A percentile compares a stretch with the other conserved stretches of the same genome.
Evolutionary conservation across 2,888 invertebrate genomes (phyloP).

Genomic region (Brachyopa scutellaris): DNA sequence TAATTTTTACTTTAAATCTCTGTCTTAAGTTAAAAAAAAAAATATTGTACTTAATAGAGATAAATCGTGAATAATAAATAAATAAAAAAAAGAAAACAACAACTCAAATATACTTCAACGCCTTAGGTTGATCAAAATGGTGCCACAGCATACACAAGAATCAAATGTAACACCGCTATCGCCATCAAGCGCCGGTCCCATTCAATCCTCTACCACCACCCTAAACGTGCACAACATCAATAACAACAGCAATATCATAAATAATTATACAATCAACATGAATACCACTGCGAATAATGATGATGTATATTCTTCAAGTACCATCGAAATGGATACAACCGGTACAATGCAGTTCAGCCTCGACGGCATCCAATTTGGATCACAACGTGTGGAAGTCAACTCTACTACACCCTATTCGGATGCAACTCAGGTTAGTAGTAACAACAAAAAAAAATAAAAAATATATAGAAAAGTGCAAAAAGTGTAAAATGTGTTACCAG

Average conservation of each 20-base stretch:
- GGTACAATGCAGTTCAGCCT: conserved; percentile 39
- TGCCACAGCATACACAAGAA: conserved; percentile 78
- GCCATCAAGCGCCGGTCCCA: conserved; percentile 71
- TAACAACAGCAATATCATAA: conserved; percentile 17
- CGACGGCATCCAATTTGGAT: conserved; percentile 88
- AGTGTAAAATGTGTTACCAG: no score
- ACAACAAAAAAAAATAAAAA: not conserved
- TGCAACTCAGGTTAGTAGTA: conserved; percentile 97
- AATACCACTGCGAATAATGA: conserved; percentile 47
- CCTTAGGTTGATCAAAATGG: conserved; percentile 75
- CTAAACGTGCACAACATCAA: conserved; percentile 5
- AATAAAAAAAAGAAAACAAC: conserved; percentile 3
- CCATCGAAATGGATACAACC: conserved; percentile 58
- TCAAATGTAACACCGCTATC: conserved; percentile 74
- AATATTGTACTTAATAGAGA: conserved; percentile 9
- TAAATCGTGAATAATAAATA: not conserved
- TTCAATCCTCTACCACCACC: conserved; percentile 36
- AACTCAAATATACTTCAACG: conserved; percentile 32
- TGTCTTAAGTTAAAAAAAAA: not conserved
- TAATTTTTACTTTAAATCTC: not conserved
- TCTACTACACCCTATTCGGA: conserved; percentile 98
- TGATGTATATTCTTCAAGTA: conserved; percentile 33
- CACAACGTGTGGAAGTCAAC: conserved; percentile 93
- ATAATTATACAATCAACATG: conserved; percentile 61
- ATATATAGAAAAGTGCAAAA: not conserved